phyloP scores from a whole-genome alignment of 2,113 vertebrate genomes.

The Perca fluviatilis region DNA sequence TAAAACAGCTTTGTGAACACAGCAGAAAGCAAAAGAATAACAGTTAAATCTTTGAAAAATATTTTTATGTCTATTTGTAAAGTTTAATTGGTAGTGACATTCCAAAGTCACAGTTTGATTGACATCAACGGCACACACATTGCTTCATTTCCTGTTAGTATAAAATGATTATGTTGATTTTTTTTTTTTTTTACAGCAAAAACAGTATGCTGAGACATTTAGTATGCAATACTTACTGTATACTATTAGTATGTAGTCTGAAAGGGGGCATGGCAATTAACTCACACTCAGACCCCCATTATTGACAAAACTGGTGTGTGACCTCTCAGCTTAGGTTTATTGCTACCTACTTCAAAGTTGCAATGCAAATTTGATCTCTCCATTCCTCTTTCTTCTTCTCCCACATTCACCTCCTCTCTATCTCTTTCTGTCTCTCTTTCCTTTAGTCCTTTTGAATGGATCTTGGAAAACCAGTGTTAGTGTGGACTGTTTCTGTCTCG shows the following conservation, averaged over 20 bases:
- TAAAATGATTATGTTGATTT: not conserved
- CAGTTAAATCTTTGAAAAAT: conserved; percentile 4
- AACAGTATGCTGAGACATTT: not conserved
- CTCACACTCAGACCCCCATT: not conserved
- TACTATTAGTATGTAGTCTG: not conserved
- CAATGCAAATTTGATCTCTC: conserved; percentile 3
- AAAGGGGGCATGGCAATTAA: not conserved
- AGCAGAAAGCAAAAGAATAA: not conserved
- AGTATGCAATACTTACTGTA: not conserved
- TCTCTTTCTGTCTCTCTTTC: conserved; percentile 8
- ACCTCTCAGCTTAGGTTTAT: conserved; percentile 24
- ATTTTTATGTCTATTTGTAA: not conserved
- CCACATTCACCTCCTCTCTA: conserved; percentile 9
- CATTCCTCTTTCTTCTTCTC: conserved; percentile 16
- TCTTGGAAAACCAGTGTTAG: conserved; percentile 64
- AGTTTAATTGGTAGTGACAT: conserved; percentile 9
- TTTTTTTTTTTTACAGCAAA: not conserved
- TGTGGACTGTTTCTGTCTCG: conserved; percentile 67
- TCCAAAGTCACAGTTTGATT: conserved; percentile 6
- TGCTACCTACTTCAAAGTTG: conserved; percentile 25
- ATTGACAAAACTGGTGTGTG: conserved; percentile 24
- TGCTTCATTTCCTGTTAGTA: not conserved
- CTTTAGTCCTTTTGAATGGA: conserved; percentile 63
- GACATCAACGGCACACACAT: not conserved
- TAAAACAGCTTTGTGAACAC: conserved; percentile 16